These are phyloP conservation scores for Tiaroga cobitis DNA, from an alignment of 2,797 vertebrate species.

Conservation along the genomic window DNA sequence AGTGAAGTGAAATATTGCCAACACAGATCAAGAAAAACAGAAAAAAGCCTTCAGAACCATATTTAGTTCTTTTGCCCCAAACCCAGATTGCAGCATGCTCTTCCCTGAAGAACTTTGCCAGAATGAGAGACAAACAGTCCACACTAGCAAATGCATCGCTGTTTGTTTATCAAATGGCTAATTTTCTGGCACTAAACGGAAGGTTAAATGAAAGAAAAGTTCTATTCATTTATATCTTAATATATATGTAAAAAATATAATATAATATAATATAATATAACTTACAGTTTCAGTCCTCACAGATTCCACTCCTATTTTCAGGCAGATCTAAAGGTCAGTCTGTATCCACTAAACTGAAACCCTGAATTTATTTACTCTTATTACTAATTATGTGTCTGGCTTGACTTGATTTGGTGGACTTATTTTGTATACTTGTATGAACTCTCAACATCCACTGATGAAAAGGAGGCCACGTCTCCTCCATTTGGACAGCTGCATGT, in stretches of 20 bases:
- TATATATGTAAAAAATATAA: not conserved
- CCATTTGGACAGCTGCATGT: slow-evolving; percentile 45
- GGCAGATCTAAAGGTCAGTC: not conserved
- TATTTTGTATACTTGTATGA: slow-evolving; percentile 27
- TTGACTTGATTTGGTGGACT: slow-evolving; percentile 17
- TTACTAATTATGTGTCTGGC: slow-evolving; percentile 9
- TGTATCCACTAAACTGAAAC: slow-evolving; percentile 17
- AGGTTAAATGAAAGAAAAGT: not conserved
- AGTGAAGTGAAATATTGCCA: slow-evolving; percentile 36
- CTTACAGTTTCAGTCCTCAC: not conserved
- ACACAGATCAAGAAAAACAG: slow-evolving; percentile 42
- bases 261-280: not conserved
- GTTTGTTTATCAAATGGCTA: not conserved
- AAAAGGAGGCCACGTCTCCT: slow-evolving; percentile 35
- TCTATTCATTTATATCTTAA: not conserved
- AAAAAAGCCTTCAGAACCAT: not conserved
- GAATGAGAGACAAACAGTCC: slow-evolving; percentile 3
- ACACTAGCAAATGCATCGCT: not conserved
- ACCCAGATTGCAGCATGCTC: slow-evolving; percentile 7
- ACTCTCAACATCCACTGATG: slow-evolving; percentile 44
- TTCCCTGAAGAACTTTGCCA: slow-evolving; percentile 20
- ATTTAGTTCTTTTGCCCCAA: slow-evolving; percentile 36
- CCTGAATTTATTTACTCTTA: not conserved
- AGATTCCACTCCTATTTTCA: slow-evolving; percentile 8
- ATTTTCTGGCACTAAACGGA: not conserved